Base-by-base conservation (phyloP, 2,797 vertebrate genomes). In the Zalophus californianus region DNA sequence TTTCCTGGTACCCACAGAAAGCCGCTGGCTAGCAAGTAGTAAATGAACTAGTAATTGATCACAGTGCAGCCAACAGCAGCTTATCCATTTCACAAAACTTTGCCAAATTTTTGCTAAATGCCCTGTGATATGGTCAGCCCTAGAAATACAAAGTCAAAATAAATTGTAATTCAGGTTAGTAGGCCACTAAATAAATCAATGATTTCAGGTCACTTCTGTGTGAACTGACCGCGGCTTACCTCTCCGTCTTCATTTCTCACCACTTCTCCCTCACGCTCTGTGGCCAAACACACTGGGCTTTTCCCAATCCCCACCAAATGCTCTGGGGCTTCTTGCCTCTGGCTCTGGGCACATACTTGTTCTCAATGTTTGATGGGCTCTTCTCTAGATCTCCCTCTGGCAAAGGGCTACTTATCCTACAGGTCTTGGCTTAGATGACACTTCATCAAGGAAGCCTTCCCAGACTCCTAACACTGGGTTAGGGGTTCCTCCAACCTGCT, bases 271-370 rank as follows among this genome's bases (percentile, higher is more conserved):
- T 32, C 27, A 29, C 0, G 16, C 15, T 7, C 86, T 38, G 18
- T 20, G 38, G 41, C 72, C 60, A 68, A 23, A 13, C 25, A 35
- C 10, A 10, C 4, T 2, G 2, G 23, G 18, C 12, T 83, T 64
- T 25, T 78, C 64, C 11, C 29, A 50, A 0, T 11, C 27, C 5
- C 2, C 54, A 35, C 3, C 1, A 7, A 3, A 3, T 4, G 2
- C 44, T 11, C 15, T 4, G 27, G 8, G 38, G 21, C 35, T 70
- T 78, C 50, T 12, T 12, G 70, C 21, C 21, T 56, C 44, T 44
- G 21, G 68, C 13, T 58, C 2, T 5, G 2, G 4, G 38, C 5
- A 14, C 2, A 3, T 1, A n/a, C 29, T 35, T 35, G 7, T 11
- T 32, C 15, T 58, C 23, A 18, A 3, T 4, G 21, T 7, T 38